A percentile compares a stretch with the other conserved stretches of the same genome.
These are phyloP conservation scores for Brenthis ino DNA, from an alignment of 2,888 invertebrate species.

Conservation along the genomic window DNA sequence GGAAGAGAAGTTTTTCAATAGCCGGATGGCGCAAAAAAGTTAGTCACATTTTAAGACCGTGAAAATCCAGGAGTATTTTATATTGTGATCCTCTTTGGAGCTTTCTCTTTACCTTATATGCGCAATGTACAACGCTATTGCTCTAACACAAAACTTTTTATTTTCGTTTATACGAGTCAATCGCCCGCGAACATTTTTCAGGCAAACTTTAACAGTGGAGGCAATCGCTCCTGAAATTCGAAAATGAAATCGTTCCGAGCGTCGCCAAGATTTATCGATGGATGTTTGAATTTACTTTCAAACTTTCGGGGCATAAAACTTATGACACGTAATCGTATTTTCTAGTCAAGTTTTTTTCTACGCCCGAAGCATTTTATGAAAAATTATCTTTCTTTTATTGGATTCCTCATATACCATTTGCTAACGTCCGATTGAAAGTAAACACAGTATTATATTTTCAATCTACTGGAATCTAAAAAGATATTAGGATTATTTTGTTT, in stretches of 20 bases:
- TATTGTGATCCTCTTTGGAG: constrained; percentile 69
- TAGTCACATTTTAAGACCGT: constrained; percentile 62
- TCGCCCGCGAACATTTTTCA: constrained; percentile 82
- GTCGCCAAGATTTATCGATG: constrained; percentile 82
- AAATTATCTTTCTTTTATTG: constrained; percentile 31
- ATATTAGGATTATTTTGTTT: background rate
- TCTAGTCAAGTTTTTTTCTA: constrained; percentile 57
- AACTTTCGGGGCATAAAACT: constrained; percentile 80
- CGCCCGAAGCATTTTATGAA: constrained; percentile 16
- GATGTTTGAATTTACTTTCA: constrained; percentile 81
- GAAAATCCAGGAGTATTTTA: constrained; percentile 61
- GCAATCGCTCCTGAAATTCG: constrained; percentile 83
- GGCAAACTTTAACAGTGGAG: constrained; percentile 82
- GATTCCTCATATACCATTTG: constrained; percentile 12
- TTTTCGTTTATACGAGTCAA: constrained; percentile 82
- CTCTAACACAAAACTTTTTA: constrained; percentile 82
- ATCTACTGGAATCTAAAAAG: background rate
- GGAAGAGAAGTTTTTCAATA: constrained; percentile 55
- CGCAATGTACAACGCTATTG: constrained; percentile 76
- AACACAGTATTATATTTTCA: background rate
- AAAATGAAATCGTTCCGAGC: constrained; percentile 82
- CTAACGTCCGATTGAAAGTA: background rate
- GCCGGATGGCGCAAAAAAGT: constrained; percentile 59
- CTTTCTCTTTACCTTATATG: constrained; percentile 73
- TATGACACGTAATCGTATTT: constrained; percentile 82